phyloP scores from a whole-genome alignment of 1,140 invertebrate genomes.

The Tetranychus urticae region DNA sequence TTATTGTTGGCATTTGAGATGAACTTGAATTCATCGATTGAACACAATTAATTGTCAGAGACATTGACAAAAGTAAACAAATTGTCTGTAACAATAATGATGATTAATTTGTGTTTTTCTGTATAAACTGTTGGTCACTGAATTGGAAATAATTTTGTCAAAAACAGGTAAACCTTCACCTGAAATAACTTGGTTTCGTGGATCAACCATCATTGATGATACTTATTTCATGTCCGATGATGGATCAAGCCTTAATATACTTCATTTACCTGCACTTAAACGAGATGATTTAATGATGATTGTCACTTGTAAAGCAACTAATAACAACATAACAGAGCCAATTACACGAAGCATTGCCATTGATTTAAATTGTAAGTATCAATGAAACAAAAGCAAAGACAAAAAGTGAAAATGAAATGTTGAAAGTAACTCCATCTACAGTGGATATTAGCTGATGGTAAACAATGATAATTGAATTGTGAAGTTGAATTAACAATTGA shows the following conservation, averaged over 20 bases:
- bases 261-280: conserved; percentile 38
- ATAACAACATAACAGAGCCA: conserved; percentile 47
- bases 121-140: no score
- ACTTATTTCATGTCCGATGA: conserved; percentile 17
- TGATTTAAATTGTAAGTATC: conserved; percentile 63
- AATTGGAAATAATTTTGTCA: no score
- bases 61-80: no score
- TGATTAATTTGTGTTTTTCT: no score
- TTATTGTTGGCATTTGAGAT: no score
- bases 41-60: conserved; percentile 9
- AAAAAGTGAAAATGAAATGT: no score
- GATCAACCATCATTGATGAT: conserved; percentile 13
- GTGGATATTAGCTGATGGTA: no score
- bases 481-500: no score
- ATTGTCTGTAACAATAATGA: no score
- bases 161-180: conserved; percentile 14
- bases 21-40: no score
- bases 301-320: conserved; percentile 53
- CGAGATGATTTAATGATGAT: conserved; percentile 49
- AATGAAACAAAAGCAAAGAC: conserved; percentile 12
- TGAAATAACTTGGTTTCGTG: conserved; percentile 16
- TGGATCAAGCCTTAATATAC: conserved; percentile 37
- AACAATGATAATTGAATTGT: no score
- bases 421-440: no score
- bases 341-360: conserved; percentile 49